Conservation (phyloP, 2,113 vertebrate genomes). For the Aptenodytes patagonicus region DNA sequence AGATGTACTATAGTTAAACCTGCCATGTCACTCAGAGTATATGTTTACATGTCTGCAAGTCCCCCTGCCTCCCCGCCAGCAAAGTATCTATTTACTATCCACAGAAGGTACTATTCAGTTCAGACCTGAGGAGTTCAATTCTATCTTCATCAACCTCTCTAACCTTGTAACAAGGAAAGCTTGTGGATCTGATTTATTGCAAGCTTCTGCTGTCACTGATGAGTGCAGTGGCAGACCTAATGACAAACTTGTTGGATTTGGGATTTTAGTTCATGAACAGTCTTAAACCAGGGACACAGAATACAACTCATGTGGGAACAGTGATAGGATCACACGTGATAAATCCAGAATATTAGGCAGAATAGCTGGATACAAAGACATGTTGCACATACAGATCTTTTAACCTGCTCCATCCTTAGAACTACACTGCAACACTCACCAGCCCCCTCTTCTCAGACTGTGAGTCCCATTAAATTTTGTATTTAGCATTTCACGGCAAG, state of each 20-base stretch:
- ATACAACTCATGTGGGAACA: not conserved
- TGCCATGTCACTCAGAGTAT: conserved; percentile 63
- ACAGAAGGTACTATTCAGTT: not conserved
- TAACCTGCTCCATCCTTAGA: not conserved
- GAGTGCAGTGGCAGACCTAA: not conserved
- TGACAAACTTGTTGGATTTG: not conserved
- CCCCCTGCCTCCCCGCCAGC: not conserved
- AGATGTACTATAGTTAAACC: conserved; percentile 56
- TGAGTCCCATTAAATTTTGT: not conserved
- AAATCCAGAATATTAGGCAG: not conserved
- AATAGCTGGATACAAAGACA: not conserved
- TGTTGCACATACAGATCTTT: not conserved
- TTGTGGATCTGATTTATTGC: not conserved
- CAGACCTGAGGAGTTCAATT: not conserved
- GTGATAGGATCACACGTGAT: not conserved
- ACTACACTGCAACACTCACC: not conserved
- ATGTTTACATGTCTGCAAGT: conserved; percentile 42
- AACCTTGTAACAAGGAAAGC: not conserved
- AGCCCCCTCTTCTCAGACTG: not conserved
- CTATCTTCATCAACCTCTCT: not conserved
- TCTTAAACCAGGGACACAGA: not conserved
- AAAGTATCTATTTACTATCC: conserved; percentile 37
- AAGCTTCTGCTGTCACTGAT: not conserved
- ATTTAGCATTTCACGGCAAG: not conserved
- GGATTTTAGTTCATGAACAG: not conserved